A percentile compares a stretch with the other conserved stretches of the same genome.
Evolutionary conservation across 92 coral and sea anemone genomes (phyloP).

Genomic region (Porites rus): DNA sequence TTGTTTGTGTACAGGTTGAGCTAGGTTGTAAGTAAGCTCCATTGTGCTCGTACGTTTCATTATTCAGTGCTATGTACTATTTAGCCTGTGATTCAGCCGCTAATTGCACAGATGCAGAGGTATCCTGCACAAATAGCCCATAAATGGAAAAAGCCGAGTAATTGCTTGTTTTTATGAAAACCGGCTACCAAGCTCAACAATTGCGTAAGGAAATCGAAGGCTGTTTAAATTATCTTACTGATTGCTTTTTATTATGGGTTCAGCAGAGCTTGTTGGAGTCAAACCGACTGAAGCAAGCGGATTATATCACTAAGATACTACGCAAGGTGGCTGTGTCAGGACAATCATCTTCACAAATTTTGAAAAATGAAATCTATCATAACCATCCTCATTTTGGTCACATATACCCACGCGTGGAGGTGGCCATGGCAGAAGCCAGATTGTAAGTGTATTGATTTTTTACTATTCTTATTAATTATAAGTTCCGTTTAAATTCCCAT

Average conservation of each 20-base stretch:
- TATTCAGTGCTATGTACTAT: no score
- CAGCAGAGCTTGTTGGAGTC: background rate
- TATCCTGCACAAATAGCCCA: no score
- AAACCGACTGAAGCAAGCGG: background rate
- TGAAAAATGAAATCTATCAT: constrained; percentile 11
- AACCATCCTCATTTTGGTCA: background rate
- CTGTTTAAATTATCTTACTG: background rate
- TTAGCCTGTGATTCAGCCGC: no score
- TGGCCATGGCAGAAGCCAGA: constrained; percentile 19
- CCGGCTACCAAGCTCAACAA: background rate
- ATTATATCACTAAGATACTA: background rate
- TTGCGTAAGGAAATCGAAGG: background rate
- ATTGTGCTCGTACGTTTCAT: no score
- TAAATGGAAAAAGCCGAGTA: background rate
- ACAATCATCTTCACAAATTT: no score
- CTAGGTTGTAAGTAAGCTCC: no score
- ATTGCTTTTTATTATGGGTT: background rate
- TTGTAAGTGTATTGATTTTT: background rate
- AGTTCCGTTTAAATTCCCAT: no score
- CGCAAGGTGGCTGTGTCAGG: no score
- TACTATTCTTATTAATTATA: no score
- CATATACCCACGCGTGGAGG: constrained; percentile 6
- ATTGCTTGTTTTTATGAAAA: background rate
- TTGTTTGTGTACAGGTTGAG: no score
- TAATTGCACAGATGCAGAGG: no score